Base-by-base conservation (phyloP, 1,140 invertebrate species). In the Drosophila setifemur region DNA sequence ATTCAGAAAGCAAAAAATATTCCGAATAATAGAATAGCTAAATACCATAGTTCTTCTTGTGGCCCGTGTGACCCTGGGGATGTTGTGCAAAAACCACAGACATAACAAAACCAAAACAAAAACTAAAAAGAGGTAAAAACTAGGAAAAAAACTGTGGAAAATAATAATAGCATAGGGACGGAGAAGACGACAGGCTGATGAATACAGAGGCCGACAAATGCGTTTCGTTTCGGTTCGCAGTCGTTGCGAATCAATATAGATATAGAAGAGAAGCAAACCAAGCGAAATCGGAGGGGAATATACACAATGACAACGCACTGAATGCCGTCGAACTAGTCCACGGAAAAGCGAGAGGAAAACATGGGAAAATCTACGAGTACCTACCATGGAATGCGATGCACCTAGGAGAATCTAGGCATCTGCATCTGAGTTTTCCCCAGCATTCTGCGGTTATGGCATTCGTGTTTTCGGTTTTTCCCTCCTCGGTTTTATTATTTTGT, bases 171-270 rank as follows among this genome's bases (percentile, higher is more conserved):
- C 67, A 44, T 33, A 6, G 31, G 14, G 33, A 18, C n/a, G n/a
- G n/a, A 11, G 3, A 16, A 14, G 4, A 50, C 7, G 26, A 83
- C 68, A 72, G 33, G 40, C 58, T 35, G 48, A 70, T 54, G 44
- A 67, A 72, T 44, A 57, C 57, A 61, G n/a, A n/a, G 77, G 31
- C 60, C 63, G 61, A 67, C 55, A 77, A 77, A 82, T 81, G 67
- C 72, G 54, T 73, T 83, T 73, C 77, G 77, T 83, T 72, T 37
- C 44, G 66, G 42, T 26, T 47, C 19, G 47, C 53, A 29, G 48
- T 40, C 29, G 37, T 58, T 69, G 73, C 79, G 70, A 83, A 83
- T 83, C 78, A 83, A 83, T 83, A 73, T 44, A n/a, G n/a, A n/a
- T n/a, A n/a, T n/a, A n/a, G n/a, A n/a, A n/a, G n/a, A n/a, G n/a